A percentile compares a stretch with the other conserved stretches of the same genome.
Evolutionary conservation across 1,140 invertebrate genomes (phyloP).

Genomic region (Caligus rogercresseyi): DNA sequence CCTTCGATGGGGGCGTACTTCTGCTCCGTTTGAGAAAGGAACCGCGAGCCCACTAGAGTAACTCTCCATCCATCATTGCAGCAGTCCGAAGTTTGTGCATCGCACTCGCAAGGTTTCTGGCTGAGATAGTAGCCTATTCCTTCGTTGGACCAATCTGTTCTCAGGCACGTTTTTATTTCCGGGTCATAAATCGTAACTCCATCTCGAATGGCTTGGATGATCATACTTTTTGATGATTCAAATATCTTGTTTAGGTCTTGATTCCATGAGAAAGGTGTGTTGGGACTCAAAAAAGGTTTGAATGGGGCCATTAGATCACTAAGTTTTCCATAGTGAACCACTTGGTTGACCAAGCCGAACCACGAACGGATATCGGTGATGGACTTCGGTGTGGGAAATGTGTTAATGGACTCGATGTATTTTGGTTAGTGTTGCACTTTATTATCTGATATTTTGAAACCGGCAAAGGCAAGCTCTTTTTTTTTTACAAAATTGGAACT

Average conservation of each 20-base stretch:
- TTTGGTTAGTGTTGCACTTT: not conserved
- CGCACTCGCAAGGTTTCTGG: conserved; percentile 17
- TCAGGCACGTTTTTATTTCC: not conserved
- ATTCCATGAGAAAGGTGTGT: not conserved
- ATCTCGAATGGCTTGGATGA: not conserved
- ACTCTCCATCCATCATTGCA: not conserved
- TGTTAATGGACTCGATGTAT: not conserved
- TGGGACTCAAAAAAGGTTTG: not conserved
- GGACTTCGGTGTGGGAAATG: not conserved
- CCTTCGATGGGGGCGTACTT: conserved; percentile 8
- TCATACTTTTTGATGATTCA: not conserved
- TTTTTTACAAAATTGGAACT: not conserved
- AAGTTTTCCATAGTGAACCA: not conserved
- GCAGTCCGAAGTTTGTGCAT: not conserved
- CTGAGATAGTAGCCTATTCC: conserved; percentile 18
- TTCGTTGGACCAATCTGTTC: conserved; percentile 3
- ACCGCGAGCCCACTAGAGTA: not conserved
- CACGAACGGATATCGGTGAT: not conserved
- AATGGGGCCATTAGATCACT: not conserved
- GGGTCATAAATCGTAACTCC: not conserved
- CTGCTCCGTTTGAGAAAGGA: conserved; percentile 8
- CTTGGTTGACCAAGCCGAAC: not conserved
- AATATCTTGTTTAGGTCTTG: not conserved
- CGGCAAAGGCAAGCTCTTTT: not conserved
- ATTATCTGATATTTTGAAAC: not conserved